Evolutionary conservation across 2,888 invertebrate species (phyloP), one percentile per base, ranked within the genome.

Genomic region (Ditylenchus weischeri): DNA sequence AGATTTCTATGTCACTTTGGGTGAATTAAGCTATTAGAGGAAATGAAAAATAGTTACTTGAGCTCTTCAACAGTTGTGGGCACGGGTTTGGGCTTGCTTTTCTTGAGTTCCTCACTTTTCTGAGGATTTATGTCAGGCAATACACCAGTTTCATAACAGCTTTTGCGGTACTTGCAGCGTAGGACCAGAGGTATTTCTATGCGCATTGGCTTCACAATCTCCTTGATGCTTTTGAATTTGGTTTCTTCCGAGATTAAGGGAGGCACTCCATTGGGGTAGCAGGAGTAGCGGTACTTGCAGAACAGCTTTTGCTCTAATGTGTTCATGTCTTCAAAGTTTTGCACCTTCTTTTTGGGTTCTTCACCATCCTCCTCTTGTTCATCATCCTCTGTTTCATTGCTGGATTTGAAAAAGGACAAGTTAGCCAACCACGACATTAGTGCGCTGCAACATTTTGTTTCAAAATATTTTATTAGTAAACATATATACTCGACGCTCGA

Each of bases 271-370:
- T 51, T 68, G 23, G 72, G 68, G 57, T 80, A 80, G 64, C 79
- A 80, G 29, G 72, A 70, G 48, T 75, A 74, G 13, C 78, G 73
- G 65, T 79, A 80, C 57, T 80, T 78, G 69, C 80, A 80, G 35
- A 66, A 67, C 64, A 81, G 74, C 57, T 79, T 78, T 43, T 71
- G 57, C 21, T 73, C 66, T 10, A 63, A n/a, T 38, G 15, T 19
- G 19, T 5, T 8, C 23, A 69, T 36, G 18, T 59, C 64, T 48
- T 57, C 35, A 18, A 18, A 21, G 15, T 68, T 60, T 36, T 66
- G 63, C n/a, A 69, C 74, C 57, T 62, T 71, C 61, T 36, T 50
- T 50, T 67, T 29, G 10, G 62, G 57, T 68, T 64, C 65, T 64
- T 64, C 19, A 43, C 2, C 43, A 13, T 38, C 74, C 54, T 54